A percentile compares a stretch with the other conserved stretches of the same genome.
Conservation (phyloP, 2,797 vertebrate species). For the Lagodon rhomboides region DNA sequence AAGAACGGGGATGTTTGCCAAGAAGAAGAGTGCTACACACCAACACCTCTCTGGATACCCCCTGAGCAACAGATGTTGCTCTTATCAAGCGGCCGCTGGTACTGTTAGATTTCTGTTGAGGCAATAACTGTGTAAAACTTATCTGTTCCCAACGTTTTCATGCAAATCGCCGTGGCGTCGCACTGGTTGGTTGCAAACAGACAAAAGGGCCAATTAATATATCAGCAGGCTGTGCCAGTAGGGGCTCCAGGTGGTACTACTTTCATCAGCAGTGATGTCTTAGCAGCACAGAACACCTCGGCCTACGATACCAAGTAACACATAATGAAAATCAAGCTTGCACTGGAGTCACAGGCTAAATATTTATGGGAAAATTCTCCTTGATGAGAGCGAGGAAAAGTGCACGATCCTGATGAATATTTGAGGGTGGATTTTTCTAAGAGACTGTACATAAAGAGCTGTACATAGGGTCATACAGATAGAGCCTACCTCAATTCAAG, state of each 20-base stretch:
- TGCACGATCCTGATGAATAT: not conserved
- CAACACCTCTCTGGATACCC: constrained; percentile 56
- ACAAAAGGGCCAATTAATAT: constrained; percentile 55
- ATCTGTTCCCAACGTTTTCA: constrained; percentile 66
- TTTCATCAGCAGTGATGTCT: constrained; percentile 11
- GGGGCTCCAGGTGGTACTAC: constrained; percentile 18
- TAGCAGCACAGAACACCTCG: constrained; percentile 6
- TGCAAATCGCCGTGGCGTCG: constrained; percentile 59
- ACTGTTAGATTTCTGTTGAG: constrained; percentile 65
- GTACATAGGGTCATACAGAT: constrained; percentile 65
- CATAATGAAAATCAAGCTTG: not conserved
- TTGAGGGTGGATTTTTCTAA: constrained; percentile 19
- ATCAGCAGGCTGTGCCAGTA: constrained; percentile 52
- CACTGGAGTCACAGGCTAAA: not conserved
- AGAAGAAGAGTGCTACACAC: constrained; percentile 40
- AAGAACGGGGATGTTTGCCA: constrained; percentile 57
- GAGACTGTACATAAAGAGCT: constrained; percentile 60
- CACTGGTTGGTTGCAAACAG: constrained; percentile 58
- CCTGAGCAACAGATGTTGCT: constrained; percentile 73
- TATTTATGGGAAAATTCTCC: not conserved
- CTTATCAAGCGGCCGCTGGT: constrained; percentile 66
- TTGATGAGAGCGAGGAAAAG: not conserved
- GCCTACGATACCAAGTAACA: not conserved
- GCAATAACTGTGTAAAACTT: constrained; percentile 66
- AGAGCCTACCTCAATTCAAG: constrained; percentile 73